Base-by-base conservation (phyloP, 1,140 invertebrate species). In the Caenorhabditis tropicalis region DNA sequence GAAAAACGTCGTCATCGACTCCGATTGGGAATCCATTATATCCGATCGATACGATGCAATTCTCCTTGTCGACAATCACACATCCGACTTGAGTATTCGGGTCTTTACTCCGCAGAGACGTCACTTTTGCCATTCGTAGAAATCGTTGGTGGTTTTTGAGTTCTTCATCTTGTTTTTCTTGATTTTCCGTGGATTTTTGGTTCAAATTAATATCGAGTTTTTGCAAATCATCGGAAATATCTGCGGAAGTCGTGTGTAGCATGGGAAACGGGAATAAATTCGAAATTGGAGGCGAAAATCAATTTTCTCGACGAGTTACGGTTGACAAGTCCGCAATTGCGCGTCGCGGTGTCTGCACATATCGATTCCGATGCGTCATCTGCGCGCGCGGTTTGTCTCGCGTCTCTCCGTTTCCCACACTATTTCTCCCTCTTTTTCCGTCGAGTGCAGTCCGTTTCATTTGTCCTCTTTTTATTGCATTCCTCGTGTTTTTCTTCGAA, bases 1-100 rank as follows among this genome's bases (percentile, higher is more conserved):
- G 65, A 74, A 74, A 74, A 74, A 43, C 65, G 21, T 74, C 65
- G 15, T 74, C 65, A 12, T 74, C 65, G 1, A 74, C 65, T 19
- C 65, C 65, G n/a, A 74, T 74, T 15, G 65, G 65, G 15, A 74
- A 74, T 74, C 65, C 65, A 46, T 74, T 74, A 36, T 74, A 74
- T 21, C 65, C 65, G 43, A 74, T 36, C n/a, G 65, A 74, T 4
- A 74, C 65, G n/a, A 74, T 74, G 36, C 65, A 74, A 46, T 43
- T 43, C 19, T 74, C 36, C 24, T 74, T 74, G 36, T 74, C 65
- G 0, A 74, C 65, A 46, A 74, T 74, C 6, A 74, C 65, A 43
- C 65, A 74, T 43, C 65, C 65, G 7, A 74, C 65, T 43, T 74
- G 65, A 4, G 65, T 74, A 46, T 74, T 74, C 15, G 65, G 65